Percentiles rank a stretch among this genome's conserved stretches.
These are phyloP conservation scores for Gymnobelideus leadbeateri DNA, from an alignment of 2,113 vertebrate genomes.

Conservation along the genomic window DNA sequence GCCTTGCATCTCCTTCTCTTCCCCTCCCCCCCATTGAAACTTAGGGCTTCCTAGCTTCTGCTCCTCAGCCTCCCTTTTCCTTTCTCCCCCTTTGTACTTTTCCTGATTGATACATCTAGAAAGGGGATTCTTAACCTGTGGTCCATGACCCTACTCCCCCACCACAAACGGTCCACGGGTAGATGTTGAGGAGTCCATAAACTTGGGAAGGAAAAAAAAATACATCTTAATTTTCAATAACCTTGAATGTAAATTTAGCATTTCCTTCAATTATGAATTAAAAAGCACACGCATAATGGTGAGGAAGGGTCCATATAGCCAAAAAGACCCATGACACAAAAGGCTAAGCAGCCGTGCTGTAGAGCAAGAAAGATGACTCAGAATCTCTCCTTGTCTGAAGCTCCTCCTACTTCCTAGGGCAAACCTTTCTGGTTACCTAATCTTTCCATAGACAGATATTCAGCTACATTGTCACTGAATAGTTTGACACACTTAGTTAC, in stretches of 20 bases:
- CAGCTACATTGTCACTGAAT: slow-evolving; percentile 14
- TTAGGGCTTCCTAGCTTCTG: neutral
- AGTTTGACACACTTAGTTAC: slow-evolving; percentile 33
- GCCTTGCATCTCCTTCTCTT: neutral
- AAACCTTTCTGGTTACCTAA: slow-evolving; percentile 58
- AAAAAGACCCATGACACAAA: neutral
- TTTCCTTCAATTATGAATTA: neutral
- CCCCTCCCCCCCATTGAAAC: neutral
- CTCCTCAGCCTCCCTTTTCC: neutral
- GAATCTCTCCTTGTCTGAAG: neutral
- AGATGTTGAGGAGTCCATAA: neutral
- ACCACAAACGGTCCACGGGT: neutral
- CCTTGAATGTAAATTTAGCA: neutral
- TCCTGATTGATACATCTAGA: neutral
- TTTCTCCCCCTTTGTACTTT: neutral
- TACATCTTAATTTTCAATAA: neutral
- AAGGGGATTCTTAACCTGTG: neutral
- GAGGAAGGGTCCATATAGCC: neutral
- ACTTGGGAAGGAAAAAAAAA: neutral
- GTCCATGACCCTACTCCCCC: neutral
- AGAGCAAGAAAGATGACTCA: slow-evolving; percentile 60
- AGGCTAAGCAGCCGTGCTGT: neutral
- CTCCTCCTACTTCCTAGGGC: slow-evolving; percentile 52
- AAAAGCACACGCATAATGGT: neutral
- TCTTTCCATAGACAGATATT: slow-evolving; percentile 49